Evolutionary conservation across 2,888 invertebrate species (phyloP), one percentile per base, ranked within the genome.

Genomic region (Tipula lateralis): DNA sequence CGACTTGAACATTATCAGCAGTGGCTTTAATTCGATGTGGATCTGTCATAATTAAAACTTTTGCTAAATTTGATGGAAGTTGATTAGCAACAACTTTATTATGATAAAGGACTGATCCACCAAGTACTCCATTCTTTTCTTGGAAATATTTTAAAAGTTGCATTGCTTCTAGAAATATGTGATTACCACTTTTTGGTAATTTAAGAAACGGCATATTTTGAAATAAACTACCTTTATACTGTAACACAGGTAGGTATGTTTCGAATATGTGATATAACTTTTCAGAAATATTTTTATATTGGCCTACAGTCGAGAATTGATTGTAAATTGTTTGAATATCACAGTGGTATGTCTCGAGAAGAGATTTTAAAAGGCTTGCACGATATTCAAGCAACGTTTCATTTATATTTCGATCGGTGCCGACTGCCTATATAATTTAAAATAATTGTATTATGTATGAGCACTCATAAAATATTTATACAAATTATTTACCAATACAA

Each of bases 71-170:
- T 3, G 94, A 92, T 50, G 93, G 93, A 4, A 96, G 89, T 88
- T 96, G 96, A 0, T 96, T 94, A 44, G 95, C 94, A 83, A 96
- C 93, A 87, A 96, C 94, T 91, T 96, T 96, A 89, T 96, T 97
- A 89, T 97, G 96, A 88, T 96, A 97, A 85, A 97, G 92, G 85
- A 98, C 92, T 84, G 94, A 93, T 84, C 98, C 98, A 5, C 96
- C 97, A 81, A 97, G 91, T 39, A 97, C 95, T 36, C 95, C 95
- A 87, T 92, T 93, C 84, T 93, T 94, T 88, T 94, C 93, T 88
- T 96, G 95, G 88, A 96, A 96, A 87, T 94, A 93, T 87, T 97
- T 96, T 86, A 98, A 90, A 85, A 97, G 93, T 89, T 97, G 95
- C 90, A 96, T 94, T 0, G 97, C 95, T 91, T 96, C 96, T 89